Percentiles rank a stretch among this genome's conserved stretches.
Conservation (phyloP, 2,888 invertebrate species). For the Ormyrus nitidulus region DNA sequence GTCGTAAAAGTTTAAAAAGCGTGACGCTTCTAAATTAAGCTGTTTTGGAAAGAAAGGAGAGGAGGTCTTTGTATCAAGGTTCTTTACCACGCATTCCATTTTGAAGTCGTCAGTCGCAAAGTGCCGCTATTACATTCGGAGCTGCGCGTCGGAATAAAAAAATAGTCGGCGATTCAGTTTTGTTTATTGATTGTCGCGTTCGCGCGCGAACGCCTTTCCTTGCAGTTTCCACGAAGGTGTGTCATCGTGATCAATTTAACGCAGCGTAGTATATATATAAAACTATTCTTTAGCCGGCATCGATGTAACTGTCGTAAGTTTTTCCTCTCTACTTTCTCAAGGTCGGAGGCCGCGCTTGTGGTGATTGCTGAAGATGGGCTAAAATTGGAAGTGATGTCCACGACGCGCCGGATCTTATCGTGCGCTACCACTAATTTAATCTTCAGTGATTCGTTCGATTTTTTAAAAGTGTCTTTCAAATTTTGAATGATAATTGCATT, state of each 20-base stretch:
- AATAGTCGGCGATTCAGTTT: neutral
- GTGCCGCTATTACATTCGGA: neutral
- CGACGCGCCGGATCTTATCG: neutral
- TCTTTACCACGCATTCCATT: slow-evolving; percentile 14
- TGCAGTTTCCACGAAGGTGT: neutral
- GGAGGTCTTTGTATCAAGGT: neutral
- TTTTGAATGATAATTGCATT: no score
- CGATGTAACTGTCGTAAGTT: neutral
- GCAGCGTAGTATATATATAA: neutral
- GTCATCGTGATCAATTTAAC: neutral
- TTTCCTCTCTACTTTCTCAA: neutral
- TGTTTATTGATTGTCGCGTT: slow-evolving; percentile 28
- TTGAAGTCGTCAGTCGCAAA: neutral
- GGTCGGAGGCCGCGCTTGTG: slow-evolving; percentile 18
- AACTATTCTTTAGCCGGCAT: neutral
- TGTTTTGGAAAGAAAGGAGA: no score
- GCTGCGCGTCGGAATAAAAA: neutral
- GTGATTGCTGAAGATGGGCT: slow-evolving; percentile 16
- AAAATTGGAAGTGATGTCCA: slow-evolving; percentile 51
- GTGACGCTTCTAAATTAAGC: neutral
- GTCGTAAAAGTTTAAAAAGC: neutral
- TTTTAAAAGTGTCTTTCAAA: neutral
- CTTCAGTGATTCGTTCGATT: neutral
- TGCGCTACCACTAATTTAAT: neutral
- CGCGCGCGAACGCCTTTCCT: neutral